A percentile compares a stretch with the other conserved stretches of the same genome.
These are phyloP conservation scores for Oxytorus armatus DNA, from an alignment of 2,888 invertebrate genomes.

Conservation along the genomic window DNA sequence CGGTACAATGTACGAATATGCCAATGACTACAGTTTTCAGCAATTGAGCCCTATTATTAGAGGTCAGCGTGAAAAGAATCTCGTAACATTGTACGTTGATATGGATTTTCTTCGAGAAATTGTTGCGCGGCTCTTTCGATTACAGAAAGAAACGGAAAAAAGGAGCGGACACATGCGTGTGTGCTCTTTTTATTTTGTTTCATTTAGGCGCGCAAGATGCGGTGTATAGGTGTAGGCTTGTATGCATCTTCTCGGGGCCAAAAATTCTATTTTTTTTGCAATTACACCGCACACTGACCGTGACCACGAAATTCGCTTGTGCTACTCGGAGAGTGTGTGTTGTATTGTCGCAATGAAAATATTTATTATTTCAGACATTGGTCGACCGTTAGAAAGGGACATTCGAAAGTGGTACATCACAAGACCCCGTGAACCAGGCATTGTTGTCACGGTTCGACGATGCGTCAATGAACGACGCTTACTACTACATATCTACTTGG, in stretches of 20 bases:
- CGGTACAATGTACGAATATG: slow-evolving; percentile 25
- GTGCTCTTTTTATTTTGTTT: slow-evolving; percentile 12
- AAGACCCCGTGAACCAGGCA: slow-evolving; percentile 37
- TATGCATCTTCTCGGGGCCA: background rate
- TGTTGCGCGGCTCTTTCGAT: background rate
- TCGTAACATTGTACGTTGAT: background rate
- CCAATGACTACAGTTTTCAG: slow-evolving; percentile 13
- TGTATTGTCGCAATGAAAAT: slow-evolving; percentile 7
- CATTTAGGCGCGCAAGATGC: slow-evolving; percentile 12
- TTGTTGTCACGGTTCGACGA: slow-evolving; percentile 58
- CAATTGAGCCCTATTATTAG: background rate
- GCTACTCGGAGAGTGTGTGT: background rate
- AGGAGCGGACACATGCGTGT: slow-evolving; percentile 1
- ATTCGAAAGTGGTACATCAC: slow-evolving; percentile 41
- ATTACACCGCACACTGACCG: slow-evolving; percentile 43
- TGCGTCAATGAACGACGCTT: slow-evolving; percentile 61
- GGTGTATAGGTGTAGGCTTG: slow-evolving; percentile 56
- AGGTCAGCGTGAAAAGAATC: background rate
- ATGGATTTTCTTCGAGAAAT: slow-evolving; percentile 2
- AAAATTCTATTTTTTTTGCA: slow-evolving; percentile 10
- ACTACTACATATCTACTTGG: background rate
- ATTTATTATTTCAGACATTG: slow-evolving; percentile 28
- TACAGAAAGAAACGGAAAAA: slow-evolving; percentile 2
- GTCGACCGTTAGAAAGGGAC: slow-evolving; percentile 39
- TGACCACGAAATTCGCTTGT: slow-evolving; percentile 61